Conservation (phyloP, 64 coral and sea anemone genomes). For the Astreopora myriophthalma region DNA sequence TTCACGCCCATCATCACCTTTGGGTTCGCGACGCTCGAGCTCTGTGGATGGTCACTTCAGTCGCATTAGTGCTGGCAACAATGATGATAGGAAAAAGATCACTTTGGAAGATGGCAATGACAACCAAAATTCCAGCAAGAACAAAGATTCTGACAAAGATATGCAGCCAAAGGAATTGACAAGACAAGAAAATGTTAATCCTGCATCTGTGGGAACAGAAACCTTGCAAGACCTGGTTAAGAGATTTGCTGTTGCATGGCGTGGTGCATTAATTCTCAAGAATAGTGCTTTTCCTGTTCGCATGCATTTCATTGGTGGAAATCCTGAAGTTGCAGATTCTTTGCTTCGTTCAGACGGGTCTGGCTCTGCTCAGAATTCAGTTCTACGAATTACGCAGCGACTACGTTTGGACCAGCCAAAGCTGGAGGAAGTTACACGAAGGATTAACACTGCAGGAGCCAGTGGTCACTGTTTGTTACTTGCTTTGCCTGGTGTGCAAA, state of each 20-base stretch:
- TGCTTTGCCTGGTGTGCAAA: constrained; percentile 86
- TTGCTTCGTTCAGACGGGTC: constrained; percentile 85
- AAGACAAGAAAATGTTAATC: constrained; percentile 38
- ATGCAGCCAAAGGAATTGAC: constrained; percentile 55
- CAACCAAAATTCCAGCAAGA: constrained; percentile 67
- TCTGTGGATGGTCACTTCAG: constrained; percentile 83
- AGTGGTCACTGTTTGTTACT: constrained; percentile 92
- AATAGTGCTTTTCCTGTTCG: constrained; percentile 99
- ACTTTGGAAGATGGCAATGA: constrained; percentile 49
- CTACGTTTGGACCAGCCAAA: constrained; percentile 98
- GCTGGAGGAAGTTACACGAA: constrained; percentile 96
- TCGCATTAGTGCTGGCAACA: constrained; percentile 45
- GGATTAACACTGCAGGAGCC: constrained; percentile 92
- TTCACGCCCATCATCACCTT: constrained; percentile 82
- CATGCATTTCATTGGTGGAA: constrained; percentile 99
- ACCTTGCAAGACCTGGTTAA: constrained; percentile 97
- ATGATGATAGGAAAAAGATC: constrained; percentile 67
- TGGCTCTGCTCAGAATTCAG: constrained; percentile 63
- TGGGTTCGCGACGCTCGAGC: constrained; percentile 75
- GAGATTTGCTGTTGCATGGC: constrained; percentile 98
- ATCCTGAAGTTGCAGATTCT: constrained; percentile 96
- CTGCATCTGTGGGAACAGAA: constrained; percentile 71
- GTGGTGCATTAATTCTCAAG: constrained; percentile 95
- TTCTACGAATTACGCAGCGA: constrained; percentile 94
- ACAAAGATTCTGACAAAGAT: constrained; percentile 65